Conservation (phyloP, 1,140 invertebrate genomes). For the Nephila pilipes region DNA sequence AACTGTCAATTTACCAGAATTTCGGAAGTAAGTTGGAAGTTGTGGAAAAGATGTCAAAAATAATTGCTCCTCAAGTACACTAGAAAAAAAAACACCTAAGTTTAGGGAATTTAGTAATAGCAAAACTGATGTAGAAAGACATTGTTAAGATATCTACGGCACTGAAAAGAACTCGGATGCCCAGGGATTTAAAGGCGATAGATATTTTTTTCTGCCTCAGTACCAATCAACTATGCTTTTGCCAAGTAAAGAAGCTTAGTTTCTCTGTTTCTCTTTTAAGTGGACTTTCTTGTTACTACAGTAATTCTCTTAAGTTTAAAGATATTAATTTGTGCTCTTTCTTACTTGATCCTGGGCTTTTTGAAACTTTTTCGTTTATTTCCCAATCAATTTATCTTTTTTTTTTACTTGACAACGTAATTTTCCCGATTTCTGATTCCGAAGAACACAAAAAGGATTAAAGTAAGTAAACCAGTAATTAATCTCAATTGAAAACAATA, state of each 20-base stretch:
- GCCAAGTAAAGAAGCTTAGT: neutral
- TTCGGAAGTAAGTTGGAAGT: neutral
- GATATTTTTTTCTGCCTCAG: neutral
- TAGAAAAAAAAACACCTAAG: neutral
- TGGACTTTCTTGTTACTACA: neutral
- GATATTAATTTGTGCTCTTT: constrained; percentile 22
- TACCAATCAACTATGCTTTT: neutral
- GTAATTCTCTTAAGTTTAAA: constrained; percentile 11
- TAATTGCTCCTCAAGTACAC: neutral
- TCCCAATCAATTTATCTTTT: constrained; percentile 15
- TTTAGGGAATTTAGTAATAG: neutral
- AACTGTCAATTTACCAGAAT: neutral
- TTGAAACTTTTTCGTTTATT: neutral
- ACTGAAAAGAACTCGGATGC: neutral
- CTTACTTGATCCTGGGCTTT: neutral
- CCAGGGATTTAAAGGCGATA: neutral
- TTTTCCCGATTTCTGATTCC: neutral
- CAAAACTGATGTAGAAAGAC: neutral
- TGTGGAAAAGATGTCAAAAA: constrained; percentile 23
- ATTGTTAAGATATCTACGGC: neutral
- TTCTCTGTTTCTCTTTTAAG: constrained; percentile 11
- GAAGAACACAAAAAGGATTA: neutral
- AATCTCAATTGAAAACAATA: neutral
- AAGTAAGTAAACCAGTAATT: neutral
- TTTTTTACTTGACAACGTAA: neutral